phyloP scores from a whole-genome alignment of 2,888 invertebrate genomes.

The Pterostichus niger region DNA sequence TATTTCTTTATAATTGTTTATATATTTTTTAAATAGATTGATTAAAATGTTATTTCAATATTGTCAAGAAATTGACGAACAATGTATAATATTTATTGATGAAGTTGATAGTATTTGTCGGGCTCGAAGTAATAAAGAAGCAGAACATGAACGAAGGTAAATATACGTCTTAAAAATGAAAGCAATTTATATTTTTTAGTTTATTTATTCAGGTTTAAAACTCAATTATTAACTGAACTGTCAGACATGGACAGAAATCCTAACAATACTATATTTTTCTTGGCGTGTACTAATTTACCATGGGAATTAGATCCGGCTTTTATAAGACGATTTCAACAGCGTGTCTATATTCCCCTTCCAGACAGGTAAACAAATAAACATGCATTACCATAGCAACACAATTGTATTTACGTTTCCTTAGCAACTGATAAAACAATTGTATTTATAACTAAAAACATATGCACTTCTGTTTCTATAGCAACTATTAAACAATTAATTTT shows the following conservation, averaged over 20 bases:
- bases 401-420: no score
- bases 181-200: background rate
- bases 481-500: background rate
- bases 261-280: constrained; percentile 74
- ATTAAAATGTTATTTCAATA: constrained; percentile 72
- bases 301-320: constrained; percentile 82
- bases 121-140: constrained; percentile 77
- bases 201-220: constrained; percentile 77
- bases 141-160: constrained; percentile 78
- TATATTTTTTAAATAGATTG: constrained; percentile 69
- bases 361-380: constrained; percentile 72
- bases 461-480: background rate
- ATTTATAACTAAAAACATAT: constrained; percentile 54
- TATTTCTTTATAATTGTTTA: background rate
- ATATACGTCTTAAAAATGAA: background rate
- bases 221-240: constrained; percentile 80
- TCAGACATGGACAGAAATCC: constrained; percentile 73
- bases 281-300: constrained; percentile 82
- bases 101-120: constrained; percentile 81
- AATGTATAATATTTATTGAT: constrained; percentile 80
- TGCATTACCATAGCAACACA: no score
- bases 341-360: constrained; percentile 80
- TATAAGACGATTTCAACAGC: constrained; percentile 79
- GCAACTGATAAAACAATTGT: background rate
- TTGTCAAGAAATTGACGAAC: constrained; percentile 72